Conservation (phyloP, 2,113 vertebrate genomes). For the Panthera leo region DNA sequence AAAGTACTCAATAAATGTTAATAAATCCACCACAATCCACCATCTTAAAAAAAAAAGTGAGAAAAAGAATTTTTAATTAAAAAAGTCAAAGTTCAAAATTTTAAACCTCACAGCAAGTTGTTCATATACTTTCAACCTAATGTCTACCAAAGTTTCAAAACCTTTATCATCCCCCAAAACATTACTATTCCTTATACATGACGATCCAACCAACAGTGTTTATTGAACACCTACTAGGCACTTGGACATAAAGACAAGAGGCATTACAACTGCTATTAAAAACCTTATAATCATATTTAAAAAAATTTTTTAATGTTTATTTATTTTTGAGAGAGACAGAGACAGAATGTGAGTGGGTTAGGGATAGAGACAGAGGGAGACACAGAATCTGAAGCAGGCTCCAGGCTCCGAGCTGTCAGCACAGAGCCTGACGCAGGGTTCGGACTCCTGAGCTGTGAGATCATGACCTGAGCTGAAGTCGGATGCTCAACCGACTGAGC, state of each 20-base stretch:
- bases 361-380: too few species aligned
- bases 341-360: too few species aligned
- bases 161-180: not conserved
- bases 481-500: too few species aligned
- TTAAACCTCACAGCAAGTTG: not conserved
- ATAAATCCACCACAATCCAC: not conserved
- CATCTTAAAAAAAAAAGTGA: not conserved
- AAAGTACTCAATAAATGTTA: not conserved
- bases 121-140: not conserved
- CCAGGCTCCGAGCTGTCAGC: too few species aligned
- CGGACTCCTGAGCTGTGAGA: too few species aligned
- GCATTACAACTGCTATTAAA: not conserved
- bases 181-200: not conserved
- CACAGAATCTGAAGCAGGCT: too few species aligned
- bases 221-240: not conserved
- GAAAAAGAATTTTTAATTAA: not conserved
- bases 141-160: constrained; percentile 21
- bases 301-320: too few species aligned
- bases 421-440: too few species aligned
- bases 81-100: constrained; percentile 8
- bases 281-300: not conserved
- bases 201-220: not conserved
- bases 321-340: too few species aligned
- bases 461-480: too few species aligned
- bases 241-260: not conserved